These are phyloP conservation scores for Hydra vulgaris DNA, from an alignment of 30 jellyfish, hydroid and myxozoan species.

Conservation along the genomic window DNA sequence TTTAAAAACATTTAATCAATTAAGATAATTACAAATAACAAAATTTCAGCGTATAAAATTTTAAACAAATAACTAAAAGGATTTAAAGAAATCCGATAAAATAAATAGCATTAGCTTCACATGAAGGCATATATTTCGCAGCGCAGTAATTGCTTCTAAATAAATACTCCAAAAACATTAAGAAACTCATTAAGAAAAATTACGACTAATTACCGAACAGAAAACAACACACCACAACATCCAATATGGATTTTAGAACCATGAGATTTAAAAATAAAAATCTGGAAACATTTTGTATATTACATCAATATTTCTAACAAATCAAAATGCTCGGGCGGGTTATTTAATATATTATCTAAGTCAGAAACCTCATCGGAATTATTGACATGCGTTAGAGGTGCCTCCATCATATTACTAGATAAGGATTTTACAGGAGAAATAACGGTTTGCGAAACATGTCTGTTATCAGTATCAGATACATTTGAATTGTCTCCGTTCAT, in stretches of 20 bases:
- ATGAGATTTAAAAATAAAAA: background rate
- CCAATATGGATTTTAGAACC: background rate
- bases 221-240: background rate
- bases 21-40: background rate
- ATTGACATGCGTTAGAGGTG: background rate
- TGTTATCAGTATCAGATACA: background rate
- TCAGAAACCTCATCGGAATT: constrained; percentile 2
- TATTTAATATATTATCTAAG: constrained; percentile 13
- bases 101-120: background rate
- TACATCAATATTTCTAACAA: constrained; percentile 6
- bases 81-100: background rate
- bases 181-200: background rate
- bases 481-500: background rate
- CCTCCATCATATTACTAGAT: background rate
- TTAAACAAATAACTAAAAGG: background rate
- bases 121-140: background rate
- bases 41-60: background rate
- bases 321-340: constrained; percentile 22
- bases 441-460: background rate
- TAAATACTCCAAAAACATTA: background rate
- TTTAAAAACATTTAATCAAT: background rate
- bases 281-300: background rate
- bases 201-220: background rate
- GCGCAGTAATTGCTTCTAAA: background rate
- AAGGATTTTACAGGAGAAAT: background rate